phyloP scores from a whole-genome alignment of 2,888 invertebrate genomes.

The Lycia hirtaria region DNA sequence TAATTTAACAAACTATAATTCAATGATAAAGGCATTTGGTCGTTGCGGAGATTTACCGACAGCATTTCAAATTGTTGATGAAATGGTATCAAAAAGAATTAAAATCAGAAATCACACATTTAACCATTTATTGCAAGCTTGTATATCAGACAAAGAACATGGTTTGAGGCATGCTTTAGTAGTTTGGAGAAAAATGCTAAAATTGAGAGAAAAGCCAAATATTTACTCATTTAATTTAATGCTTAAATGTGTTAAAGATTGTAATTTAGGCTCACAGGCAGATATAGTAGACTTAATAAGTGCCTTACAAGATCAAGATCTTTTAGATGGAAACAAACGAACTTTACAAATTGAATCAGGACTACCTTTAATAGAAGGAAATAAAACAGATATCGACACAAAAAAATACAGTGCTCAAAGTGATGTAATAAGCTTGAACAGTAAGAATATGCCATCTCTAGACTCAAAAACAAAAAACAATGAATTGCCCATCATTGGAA shows the following conservation, averaged over 20 bases:
- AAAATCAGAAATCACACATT: slow-evolving; percentile 88
- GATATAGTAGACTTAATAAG: slow-evolving; percentile 83
- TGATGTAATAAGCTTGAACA: background rate
- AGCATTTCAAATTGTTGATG: slow-evolving; percentile 93
- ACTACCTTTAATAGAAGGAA: slow-evolving; percentile 13
- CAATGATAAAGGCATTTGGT: slow-evolving; percentile 97
- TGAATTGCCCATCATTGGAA: slow-evolving; percentile 32
- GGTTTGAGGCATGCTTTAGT: slow-evolving; percentile 93
- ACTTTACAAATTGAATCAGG: slow-evolving; percentile 40
- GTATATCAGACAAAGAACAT: slow-evolving; percentile 90
- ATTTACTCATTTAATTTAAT: slow-evolving; percentile 92
- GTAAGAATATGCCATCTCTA: background rate
- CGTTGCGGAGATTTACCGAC: slow-evolving; percentile 91
- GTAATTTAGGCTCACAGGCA: slow-evolving; percentile 89
- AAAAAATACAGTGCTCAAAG: background rate
- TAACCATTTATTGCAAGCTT: slow-evolving; percentile 93
- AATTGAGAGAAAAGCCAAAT: slow-evolving; percentile 87
- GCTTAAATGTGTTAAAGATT: slow-evolving; percentile 92
- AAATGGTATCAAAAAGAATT: slow-evolving; percentile 89
- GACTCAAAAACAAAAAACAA: slow-evolving; percentile 21
- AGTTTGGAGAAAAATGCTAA: slow-evolving; percentile 94
- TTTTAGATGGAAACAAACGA: slow-evolving; percentile 39
- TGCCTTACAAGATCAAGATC: slow-evolving; percentile 59
- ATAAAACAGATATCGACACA: background rate
- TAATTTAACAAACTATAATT: slow-evolving; percentile 92